Percentiles rank a stretch among this genome's conserved stretches.
These are phyloP conservation scores for Eupristina koningsbergeri DNA, from an alignment of 1,140 invertebrate genomes.

Conservation along the genomic window DNA sequence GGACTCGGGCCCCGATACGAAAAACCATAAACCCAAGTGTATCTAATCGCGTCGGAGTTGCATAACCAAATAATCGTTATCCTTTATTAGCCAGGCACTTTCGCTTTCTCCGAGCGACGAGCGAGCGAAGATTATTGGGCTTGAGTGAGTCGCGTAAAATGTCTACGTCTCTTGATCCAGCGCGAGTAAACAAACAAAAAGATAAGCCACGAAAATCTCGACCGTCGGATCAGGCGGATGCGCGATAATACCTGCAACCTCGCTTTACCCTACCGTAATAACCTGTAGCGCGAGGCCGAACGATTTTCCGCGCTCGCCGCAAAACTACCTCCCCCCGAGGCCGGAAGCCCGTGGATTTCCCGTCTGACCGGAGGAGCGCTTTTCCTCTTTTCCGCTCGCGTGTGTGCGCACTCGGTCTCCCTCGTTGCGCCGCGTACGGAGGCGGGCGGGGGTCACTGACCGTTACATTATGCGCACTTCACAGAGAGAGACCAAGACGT, in stretches of 20 bases:
- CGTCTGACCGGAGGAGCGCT: neutral
- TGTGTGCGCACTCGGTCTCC: neutral
- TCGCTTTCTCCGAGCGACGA: constrained; percentile 24
- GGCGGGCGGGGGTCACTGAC: constrained; percentile 67
- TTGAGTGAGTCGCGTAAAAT: too few relatives aligned
- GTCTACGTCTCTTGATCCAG: too few relatives aligned
- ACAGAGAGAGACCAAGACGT: neutral
- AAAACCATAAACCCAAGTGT: neutral
- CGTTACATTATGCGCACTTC: constrained; percentile 65
- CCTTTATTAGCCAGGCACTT: neutral
- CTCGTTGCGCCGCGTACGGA: constrained; percentile 16
- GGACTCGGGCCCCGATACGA: neutral
- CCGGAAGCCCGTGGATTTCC: constrained; percentile 28
- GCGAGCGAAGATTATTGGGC: neutral
- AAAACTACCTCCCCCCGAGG: too few relatives aligned
- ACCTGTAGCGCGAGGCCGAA: too few relatives aligned
- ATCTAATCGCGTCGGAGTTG: neutral
- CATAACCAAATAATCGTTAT: constrained; percentile 1
- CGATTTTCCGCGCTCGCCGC: too few relatives aligned
- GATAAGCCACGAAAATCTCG: neutral
- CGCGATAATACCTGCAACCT: too few relatives aligned
- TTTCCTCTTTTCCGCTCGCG: neutral
- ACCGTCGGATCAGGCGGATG: too few relatives aligned
- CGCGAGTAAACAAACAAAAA: too few relatives aligned
- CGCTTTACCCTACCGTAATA: too few relatives aligned